Evolutionary conservation across 2,888 invertebrate species (phyloP), one percentile per base, ranked within the genome.

Genomic region (Stegana nigrithorax): DNA sequence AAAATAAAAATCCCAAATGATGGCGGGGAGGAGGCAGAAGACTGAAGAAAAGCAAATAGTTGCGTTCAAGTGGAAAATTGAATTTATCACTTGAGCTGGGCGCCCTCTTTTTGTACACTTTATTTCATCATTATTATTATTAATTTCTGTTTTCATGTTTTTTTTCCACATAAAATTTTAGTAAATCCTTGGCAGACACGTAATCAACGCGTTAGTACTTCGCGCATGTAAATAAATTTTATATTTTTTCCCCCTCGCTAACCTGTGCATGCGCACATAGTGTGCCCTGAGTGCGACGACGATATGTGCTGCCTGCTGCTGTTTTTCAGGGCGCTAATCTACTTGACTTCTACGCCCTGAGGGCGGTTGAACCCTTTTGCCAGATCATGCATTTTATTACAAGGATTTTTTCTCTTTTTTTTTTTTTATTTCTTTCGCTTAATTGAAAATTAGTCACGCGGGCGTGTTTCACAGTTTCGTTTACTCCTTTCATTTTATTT

Each of bases 1-100:
- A n/a, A n/a, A n/a, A n/a, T n/a, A n/a, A n/a, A n/a, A n/a, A n/a
- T n/a, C n/a, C n/a, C n/a, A n/a, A n/a, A n/a, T n/a, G n/a, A n/a
- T 19, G 14, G n/a, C 36, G 14, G 32, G 7, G 1, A n/a, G n/a
- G n/a, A n/a, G n/a, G n/a, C n/a, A n/a, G 6, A 39, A 39, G 39
- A 2, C 14, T 4, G 39, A 39, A 39, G 6, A 39, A 8, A 7
- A 42, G 29, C 27, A 1, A 6, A 47, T 65, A 55, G 64, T 66
- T 69, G 73, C 80, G 73, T 68, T 75, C 80, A 79, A 75, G 75
- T 75, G 75, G 75, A 75, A 75, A 75, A 75, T 75, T 75, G 78
- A 75, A 77, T 75, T 75, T 75, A 78, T 75, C 80, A 75, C 78
- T 79, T 79, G 75, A 75, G 75, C 69, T 72, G 75, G 17, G 79